Evolutionary conservation across 2,797 vertebrate species (phyloP).

Genomic region (Odontamblyopus lacepedii): DNA sequence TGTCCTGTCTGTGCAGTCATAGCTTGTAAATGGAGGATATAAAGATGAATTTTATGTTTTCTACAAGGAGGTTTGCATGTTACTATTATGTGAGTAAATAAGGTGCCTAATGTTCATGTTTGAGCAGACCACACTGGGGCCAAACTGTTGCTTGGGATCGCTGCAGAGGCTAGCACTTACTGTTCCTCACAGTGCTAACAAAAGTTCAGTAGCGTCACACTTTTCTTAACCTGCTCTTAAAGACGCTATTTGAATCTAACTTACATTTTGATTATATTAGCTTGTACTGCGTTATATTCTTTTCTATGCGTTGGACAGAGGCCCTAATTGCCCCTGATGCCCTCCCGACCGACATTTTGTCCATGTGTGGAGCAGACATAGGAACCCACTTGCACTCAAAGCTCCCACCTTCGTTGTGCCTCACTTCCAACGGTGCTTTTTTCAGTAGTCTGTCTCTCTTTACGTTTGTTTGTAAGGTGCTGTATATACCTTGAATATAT

Average conservation of each 20-base stretch:
- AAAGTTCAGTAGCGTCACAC: conserved; percentile 1
- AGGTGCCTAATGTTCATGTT: conserved; percentile 86
- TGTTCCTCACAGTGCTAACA: conserved; percentile 30
- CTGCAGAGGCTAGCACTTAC: conserved; percentile 20
- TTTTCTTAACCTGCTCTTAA: conserved; percentile 16
- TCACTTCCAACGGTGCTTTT: conserved; percentile 96
- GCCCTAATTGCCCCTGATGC: conserved; percentile 26
- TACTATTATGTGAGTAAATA: conserved; percentile 79
- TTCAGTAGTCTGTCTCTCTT: conserved; percentile 84
- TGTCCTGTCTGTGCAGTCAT: conserved; percentile 63
- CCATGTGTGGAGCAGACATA: conserved; percentile 74
- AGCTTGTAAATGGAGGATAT: conserved; percentile 73
- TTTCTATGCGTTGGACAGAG: conserved; percentile 40
- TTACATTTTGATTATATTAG: conserved; percentile 10
- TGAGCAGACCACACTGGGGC: conserved; percentile 76
- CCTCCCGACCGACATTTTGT: conserved; percentile 54
- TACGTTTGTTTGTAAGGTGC: conserved; percentile 89
- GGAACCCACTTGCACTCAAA: conserved; percentile 83
- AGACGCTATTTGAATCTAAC: conserved; percentile 3
- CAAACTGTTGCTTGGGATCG: conserved; percentile 59
- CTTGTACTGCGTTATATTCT: background rate
- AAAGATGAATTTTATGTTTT: conserved; percentile 70
- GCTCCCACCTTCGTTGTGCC: conserved; percentile 90
- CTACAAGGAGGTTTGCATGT: conserved; percentile 85
- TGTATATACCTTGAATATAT: conserved; percentile 97